These are phyloP conservation scores for Elegia similella DNA, from an alignment of 2,888 invertebrate genomes.

Conservation along the genomic window DNA sequence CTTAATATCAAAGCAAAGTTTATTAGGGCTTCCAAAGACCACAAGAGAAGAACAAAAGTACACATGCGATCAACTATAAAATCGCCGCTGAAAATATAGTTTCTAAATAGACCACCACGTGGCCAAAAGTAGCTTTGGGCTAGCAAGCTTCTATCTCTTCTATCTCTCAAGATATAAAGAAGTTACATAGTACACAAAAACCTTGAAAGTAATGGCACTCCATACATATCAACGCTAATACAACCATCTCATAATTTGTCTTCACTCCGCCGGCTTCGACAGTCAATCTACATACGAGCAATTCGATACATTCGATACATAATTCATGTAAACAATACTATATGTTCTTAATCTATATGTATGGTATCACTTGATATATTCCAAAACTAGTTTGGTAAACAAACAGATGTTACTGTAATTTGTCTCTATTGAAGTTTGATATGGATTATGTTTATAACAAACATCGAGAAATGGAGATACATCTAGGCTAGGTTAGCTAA, in stretches of 20 bases:
- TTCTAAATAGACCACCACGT: no score
- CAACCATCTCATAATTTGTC: conserved; percentile 5
- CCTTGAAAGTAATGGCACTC: no score
- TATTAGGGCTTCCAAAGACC: no score
- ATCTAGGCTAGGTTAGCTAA: not conserved
- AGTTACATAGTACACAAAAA: no score
- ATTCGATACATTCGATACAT: conserved; percentile 10
- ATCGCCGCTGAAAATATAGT: no score
- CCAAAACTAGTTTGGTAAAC: conserved; percentile 1
- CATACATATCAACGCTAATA: not conserved
- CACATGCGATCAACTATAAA: no score
- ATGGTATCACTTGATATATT: conserved; percentile 8
- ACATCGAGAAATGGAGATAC: not conserved
- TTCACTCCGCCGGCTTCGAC: not conserved
- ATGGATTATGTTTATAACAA: not conserved
- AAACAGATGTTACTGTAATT: not conserved
- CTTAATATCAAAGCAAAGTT: no score
- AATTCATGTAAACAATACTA: conserved; percentile 5
- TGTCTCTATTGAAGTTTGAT: not conserved
- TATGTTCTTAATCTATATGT: conserved; percentile 8
- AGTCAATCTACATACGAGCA: conserved; percentile 8
- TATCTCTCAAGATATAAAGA: no score
- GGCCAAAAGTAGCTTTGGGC: no score
- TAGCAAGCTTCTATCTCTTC: no score
- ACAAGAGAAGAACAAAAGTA: no score